phyloP scores from a whole-genome alignment of 2,113 vertebrate species.

The Telmatochromis brichardi region DNA sequence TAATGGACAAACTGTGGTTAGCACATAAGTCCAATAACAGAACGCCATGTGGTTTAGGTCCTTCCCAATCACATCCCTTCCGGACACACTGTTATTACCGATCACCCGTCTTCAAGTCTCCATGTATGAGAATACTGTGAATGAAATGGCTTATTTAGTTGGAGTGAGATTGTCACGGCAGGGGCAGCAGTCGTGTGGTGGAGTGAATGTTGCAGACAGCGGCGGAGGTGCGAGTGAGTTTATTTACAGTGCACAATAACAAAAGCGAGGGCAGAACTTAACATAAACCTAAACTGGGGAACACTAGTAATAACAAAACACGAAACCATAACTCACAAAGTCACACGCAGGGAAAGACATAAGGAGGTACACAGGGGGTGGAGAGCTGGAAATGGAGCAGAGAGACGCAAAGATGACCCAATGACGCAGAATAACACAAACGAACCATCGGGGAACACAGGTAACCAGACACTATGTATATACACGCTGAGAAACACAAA shows the following conservation, averaged over 20 bases:
- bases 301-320: not conserved
- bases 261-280: not conserved
- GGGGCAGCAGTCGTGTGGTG: not conserved
- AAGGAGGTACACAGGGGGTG: not conserved
- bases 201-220: not conserved
- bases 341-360: not conserved
- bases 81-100: not conserved
- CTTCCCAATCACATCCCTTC: not conserved
- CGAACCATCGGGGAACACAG: not conserved
- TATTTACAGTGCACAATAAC: not conserved
- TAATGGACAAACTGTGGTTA: not conserved
- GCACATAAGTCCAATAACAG: not conserved
- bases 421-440: not conserved
- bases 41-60: not conserved
- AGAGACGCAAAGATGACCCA: not conserved
- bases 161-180: not conserved
- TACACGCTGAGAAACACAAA: rapidly evolving
- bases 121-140: not conserved
- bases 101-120: not conserved
- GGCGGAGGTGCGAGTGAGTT: not conserved
- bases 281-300: not conserved
- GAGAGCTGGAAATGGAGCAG: not conserved
- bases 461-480: not conserved
- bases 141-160: not conserved
- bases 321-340: not conserved